Evolutionary conservation across 2,888 invertebrate species (phyloP).

Genomic region (Corythucha ciliata): DNA sequence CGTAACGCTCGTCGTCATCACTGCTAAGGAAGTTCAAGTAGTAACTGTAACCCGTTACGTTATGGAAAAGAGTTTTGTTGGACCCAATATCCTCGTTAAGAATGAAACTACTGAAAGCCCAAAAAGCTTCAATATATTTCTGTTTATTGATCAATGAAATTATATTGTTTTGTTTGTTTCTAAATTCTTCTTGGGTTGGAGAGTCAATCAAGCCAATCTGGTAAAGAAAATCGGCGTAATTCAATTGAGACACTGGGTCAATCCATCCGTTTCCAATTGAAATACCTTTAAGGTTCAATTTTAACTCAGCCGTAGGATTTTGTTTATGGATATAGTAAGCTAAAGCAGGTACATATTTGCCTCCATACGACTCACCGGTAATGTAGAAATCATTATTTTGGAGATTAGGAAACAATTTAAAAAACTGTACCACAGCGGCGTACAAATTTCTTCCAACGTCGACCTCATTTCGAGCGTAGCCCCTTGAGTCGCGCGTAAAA

Average conservation of each 20-base stretch:
- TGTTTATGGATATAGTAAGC: constrained; percentile 61
- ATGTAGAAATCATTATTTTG: constrained; percentile 69
- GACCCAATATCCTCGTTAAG: constrained; percentile 55
- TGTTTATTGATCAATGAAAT: constrained; percentile 47
- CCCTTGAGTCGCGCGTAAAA: constrained; percentile 59
- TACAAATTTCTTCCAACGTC: constrained; percentile 73
- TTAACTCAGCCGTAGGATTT: constrained; percentile 48
- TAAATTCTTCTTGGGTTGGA: background rate
- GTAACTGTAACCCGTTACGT: constrained; percentile 63
- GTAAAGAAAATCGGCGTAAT: constrained; percentile 69
- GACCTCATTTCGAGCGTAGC: constrained; percentile 53
- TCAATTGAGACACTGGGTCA: constrained; percentile 66
- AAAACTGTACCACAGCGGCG: constrained; percentile 68
- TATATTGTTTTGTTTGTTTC: background rate
- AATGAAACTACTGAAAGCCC: constrained; percentile 59
- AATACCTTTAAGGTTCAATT: constrained; percentile 61
- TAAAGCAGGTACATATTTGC: constrained; percentile 68
- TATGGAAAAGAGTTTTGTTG: constrained; percentile 55
- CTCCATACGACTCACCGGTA: constrained; percentile 83
- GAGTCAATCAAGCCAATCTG: constrained; percentile 56
- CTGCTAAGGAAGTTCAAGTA: constrained; percentile 64
- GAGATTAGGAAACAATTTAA: constrained; percentile 67
- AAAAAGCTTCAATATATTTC: constrained; percentile 59
- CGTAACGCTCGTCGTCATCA: constrained; percentile 45
- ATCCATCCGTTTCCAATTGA: constrained; percentile 72